Conservation (phyloP, 2,113 vertebrate species). For the Terrapene triunguis region DNA sequence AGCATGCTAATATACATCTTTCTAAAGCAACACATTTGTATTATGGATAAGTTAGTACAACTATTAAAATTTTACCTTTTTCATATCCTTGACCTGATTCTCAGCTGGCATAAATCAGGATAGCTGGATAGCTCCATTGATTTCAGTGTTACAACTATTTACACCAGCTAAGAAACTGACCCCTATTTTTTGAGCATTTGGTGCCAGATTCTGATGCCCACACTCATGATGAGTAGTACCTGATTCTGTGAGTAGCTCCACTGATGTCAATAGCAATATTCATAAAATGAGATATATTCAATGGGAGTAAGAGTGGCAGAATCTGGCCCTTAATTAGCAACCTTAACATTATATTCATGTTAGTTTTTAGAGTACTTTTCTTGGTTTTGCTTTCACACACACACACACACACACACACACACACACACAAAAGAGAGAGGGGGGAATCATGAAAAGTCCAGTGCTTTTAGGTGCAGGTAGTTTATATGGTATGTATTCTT, state of each 20-base stretch:
- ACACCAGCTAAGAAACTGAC: conserved; percentile 52
- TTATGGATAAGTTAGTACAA: conserved; percentile 71
- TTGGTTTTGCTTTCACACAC: background rate
- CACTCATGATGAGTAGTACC: conserved; percentile 47
- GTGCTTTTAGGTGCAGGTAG: background rate
- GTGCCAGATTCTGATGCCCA: conserved; percentile 47
- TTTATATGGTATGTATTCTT: background rate
- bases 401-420: background rate
- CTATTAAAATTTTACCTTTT: conserved; percentile 72
- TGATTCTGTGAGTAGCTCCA: conserved; percentile 6
- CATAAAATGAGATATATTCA: conserved; percentile 61
- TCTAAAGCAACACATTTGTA: conserved; percentile 66
- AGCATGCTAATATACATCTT: conserved; percentile 73
- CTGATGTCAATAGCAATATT: conserved; percentile 70
- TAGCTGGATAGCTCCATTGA: conserved; percentile 19
- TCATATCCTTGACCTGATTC: conserved; percentile 55
- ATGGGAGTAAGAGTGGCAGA: conserved; percentile 44
- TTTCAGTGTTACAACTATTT: conserved; percentile 44
- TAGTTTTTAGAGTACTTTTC: background rate
- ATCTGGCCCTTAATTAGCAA: background rate
- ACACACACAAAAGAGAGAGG: background rate
- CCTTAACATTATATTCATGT: conserved; percentile 21
- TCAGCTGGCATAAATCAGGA: conserved; percentile 58
- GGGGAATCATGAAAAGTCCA: background rate
- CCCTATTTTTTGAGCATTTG: conserved; percentile 30